Percentiles rank a stretch among this genome's conserved stretches.
Evolutionary conservation across 2,888 invertebrate species (phyloP).

Genomic region (Mylabris sibirica): DNA sequence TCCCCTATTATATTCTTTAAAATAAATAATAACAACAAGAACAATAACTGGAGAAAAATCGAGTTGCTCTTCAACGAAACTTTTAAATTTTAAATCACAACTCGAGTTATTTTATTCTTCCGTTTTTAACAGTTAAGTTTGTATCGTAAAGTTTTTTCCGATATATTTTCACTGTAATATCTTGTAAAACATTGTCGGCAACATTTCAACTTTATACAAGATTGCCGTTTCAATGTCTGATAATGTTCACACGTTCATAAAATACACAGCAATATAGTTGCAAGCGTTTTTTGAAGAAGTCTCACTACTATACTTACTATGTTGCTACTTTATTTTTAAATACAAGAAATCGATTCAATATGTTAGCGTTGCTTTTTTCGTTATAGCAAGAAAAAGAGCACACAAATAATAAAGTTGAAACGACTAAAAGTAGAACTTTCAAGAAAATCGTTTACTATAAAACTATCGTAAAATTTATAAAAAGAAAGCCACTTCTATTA

Average conservation of each 20-base stretch:
- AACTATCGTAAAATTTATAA: background rate
- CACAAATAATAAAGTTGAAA: background rate
- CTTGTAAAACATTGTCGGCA: slow-evolving; percentile 4
- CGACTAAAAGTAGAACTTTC: background rate
- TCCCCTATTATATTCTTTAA: background rate
- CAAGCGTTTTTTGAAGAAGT: background rate
- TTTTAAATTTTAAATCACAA: background rate
- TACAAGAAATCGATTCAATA: background rate
- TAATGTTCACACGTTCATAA: background rate
- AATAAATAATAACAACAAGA: background rate
- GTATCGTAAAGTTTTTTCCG: background rate
- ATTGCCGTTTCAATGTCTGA: background rate
- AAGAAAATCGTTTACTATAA: background rate
- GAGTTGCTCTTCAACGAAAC: background rate
- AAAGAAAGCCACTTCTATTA: background rate
- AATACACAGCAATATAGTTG: background rate
- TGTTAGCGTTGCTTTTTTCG: background rate
- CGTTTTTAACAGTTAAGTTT: background rate
- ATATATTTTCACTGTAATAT: background rate
- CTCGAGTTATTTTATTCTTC: background rate
- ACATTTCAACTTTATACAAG: background rate
- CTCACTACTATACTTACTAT: no score
- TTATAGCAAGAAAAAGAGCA: background rate
- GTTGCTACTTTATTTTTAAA: background rate
- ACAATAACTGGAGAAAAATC: no score